Evolutionary conservation across 2,113 vertebrate species (phyloP).

Genomic region (Falco punctatus): DNA sequence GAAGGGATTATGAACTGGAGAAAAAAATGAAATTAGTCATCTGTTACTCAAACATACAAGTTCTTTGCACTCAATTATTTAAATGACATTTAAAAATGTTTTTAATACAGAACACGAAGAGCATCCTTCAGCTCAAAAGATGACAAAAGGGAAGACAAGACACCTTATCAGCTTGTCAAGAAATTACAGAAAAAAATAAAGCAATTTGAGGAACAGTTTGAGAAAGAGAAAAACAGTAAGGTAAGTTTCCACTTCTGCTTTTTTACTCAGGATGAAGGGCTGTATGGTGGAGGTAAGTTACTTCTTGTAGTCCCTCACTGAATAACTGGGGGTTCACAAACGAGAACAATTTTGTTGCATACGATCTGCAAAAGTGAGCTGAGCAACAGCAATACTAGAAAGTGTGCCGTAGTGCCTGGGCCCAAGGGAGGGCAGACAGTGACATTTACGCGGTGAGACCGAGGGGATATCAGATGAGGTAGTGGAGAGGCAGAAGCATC

Average conservation of each 20-base stretch:
- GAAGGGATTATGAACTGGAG: not conserved
- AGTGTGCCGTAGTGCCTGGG: not conserved
- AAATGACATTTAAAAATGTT: not conserved
- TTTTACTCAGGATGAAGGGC: not conserved
- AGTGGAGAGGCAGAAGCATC: not conserved
- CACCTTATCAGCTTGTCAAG: constrained; percentile 93
- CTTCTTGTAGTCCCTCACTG: not conserved
- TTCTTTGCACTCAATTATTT: not conserved
- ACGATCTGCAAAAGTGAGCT: not conserved
- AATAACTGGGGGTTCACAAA: not conserved
- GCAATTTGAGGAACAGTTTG: constrained; percentile 97
- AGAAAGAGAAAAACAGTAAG: constrained; percentile 94
- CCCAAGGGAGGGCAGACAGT: not conserved
- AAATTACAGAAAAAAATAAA: constrained; percentile 98
- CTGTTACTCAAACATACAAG: not conserved
- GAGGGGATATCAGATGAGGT: not conserved
- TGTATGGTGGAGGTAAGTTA: not conserved
- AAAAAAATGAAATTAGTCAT: not conserved
- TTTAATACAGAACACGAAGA: constrained; percentile 86
- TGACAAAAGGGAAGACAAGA: constrained; percentile 87
- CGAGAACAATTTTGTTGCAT: not conserved
- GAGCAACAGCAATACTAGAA: not conserved
- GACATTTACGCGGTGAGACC: not conserved
- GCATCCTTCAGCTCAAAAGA: constrained; percentile 93
- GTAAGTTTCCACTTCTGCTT: constrained; percentile 62